Conservation (phyloP, 92 coral and sea anemone genomes). For the Phenganax marumi region DNA sequence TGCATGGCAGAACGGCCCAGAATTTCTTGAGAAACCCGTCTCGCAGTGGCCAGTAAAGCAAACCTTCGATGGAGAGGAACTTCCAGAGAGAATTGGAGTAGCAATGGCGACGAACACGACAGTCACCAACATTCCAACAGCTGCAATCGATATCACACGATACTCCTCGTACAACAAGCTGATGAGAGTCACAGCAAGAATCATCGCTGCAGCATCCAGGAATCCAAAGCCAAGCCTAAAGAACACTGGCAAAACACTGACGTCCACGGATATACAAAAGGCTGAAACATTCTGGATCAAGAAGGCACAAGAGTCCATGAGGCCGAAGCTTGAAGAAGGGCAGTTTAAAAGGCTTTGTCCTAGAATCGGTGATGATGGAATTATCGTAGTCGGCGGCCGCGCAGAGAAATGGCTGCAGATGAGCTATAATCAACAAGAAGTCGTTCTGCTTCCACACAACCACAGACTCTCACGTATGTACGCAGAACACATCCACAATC, state of each 20-base stretch:
- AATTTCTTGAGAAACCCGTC: slow-evolving; percentile 5
- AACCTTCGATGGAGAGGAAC: background rate
- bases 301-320: slow-evolving; percentile 50
- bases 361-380: slow-evolving; percentile 48
- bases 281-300: slow-evolving; percentile 66
- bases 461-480: slow-evolving; percentile 56
- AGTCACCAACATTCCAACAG: slow-evolving; percentile 11
- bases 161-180: background rate
- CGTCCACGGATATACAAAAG: slow-evolving; percentile 29
- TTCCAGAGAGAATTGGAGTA: slow-evolving; percentile 4
- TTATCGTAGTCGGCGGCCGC: slow-evolving; percentile 60
- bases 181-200: slow-evolving; percentile 58
- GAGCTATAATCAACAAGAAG: slow-evolving; percentile 58
- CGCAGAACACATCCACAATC: slow-evolving; percentile 47
- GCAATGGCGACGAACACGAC: background rate
- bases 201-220: slow-evolving; percentile 46
- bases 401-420: slow-evolving; percentile 56
- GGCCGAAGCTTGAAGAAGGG: slow-evolving; percentile 49
- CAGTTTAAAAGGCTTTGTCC: slow-evolving; percentile 64
- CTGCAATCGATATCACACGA: slow-evolving; percentile 16
- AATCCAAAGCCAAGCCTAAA: slow-evolving; percentile 49
- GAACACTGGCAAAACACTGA: slow-evolving; percentile 40
- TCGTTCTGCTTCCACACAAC: slow-evolving; percentile 53
- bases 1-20: slow-evolving; percentile 65
- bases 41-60: slow-evolving; percentile 10